phyloP scores from a whole-genome alignment of 2,888 invertebrate species.

The Calameuta filiformis region DNA sequence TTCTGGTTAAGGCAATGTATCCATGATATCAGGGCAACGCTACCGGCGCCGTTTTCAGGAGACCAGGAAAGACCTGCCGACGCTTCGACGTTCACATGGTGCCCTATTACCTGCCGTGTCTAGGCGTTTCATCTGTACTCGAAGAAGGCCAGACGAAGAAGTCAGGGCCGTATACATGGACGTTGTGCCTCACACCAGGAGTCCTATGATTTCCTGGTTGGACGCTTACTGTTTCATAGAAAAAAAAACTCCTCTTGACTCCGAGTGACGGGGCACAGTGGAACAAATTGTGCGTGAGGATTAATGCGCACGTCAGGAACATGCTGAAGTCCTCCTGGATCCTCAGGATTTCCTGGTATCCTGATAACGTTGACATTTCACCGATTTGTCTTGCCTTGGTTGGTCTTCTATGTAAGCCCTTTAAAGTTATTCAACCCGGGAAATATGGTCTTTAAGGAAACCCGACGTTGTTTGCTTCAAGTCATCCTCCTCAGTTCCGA shows the following conservation, averaged over 20 bases:
- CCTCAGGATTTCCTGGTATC: slow-evolving; percentile 32
- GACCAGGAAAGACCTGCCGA: slow-evolving; percentile 26
- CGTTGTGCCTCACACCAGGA: background rate
- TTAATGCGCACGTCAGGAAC: too few species aligned
- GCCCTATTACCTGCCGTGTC: slow-evolving; percentile 37
- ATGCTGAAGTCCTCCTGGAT: too few species aligned
- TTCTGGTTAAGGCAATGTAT: too few species aligned
- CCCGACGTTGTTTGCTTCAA: too few species aligned
- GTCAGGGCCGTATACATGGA: background rate
- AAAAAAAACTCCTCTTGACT: background rate
- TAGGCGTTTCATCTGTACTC: slow-evolving; percentile 26
- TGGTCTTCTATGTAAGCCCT: background rate
- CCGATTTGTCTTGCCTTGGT: slow-evolving; percentile 52
- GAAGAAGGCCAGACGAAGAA: slow-evolving; percentile 10
- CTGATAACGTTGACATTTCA: slow-evolving; percentile 53
- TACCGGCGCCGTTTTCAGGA: slow-evolving; percentile 26
- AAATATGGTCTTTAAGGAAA: too few species aligned
- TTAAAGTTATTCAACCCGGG: too few species aligned
- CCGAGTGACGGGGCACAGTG: too few species aligned
- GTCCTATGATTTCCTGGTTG: slow-evolving; percentile 6
- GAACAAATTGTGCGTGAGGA: too few species aligned
- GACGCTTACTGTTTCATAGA: background rate
- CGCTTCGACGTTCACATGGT: slow-evolving; percentile 26
- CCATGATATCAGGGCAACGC: slow-evolving; percentile 20
- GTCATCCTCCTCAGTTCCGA: too few species aligned